A percentile compares a stretch with the other conserved stretches of the same genome.
These are phyloP conservation scores for Heliconius nattereri DNA, from an alignment of 1,140 invertebrate genomes.

Conservation along the genomic window DNA sequence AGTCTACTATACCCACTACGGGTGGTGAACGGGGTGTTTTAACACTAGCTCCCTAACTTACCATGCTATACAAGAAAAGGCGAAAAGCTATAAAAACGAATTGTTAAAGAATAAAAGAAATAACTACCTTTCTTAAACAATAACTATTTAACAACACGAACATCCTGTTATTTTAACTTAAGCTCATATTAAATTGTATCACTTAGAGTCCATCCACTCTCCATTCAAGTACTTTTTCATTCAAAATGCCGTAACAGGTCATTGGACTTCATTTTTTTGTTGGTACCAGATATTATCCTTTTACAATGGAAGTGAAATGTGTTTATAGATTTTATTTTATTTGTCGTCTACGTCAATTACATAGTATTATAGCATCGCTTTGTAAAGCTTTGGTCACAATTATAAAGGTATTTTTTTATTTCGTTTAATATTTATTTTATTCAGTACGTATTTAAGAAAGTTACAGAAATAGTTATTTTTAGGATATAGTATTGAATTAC, in stretches of 20 bases:
- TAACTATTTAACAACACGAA: background rate
- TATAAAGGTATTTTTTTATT: background rate
- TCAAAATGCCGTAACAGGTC: slow-evolving; percentile 20
- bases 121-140: background rate
- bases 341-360: background rate
- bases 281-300: slow-evolving; percentile 18
- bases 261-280: slow-evolving; percentile 26
- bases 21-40: too few species aligned
- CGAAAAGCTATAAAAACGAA: background rate
- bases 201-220: background rate
- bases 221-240: slow-evolving; percentile 1
- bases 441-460: too few species aligned
- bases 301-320: slow-evolving; percentile 17
- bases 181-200: background rate
- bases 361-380: slow-evolving; percentile 10
- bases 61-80: background rate
- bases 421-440: background rate
- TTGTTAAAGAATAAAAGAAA: background rate
- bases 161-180: slow-evolving; percentile 13
- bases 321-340: slow-evolving; percentile 13
- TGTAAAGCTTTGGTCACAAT: background rate
- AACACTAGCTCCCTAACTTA: background rate
- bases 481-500: too few species aligned
- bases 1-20: too few species aligned
- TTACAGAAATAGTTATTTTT: too few species aligned